These are phyloP conservation scores for Drosophila gaucha DNA, from an alignment of 2,888 invertebrate genomes.

Conservation along the genomic window DNA sequence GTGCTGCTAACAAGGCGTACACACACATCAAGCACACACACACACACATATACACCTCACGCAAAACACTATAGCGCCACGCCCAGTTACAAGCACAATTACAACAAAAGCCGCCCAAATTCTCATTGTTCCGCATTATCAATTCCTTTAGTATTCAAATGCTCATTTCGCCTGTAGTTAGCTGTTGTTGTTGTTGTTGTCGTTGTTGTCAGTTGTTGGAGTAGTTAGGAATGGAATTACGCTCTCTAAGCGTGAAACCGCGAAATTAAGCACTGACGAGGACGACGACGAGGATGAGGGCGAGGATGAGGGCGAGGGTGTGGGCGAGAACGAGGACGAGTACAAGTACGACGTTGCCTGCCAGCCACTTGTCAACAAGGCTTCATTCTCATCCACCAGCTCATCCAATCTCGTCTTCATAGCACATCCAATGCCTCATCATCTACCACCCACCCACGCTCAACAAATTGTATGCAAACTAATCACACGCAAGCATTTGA, in stretches of 20 bases:
- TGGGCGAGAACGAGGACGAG: slow-evolving; percentile 15
- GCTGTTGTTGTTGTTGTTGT: slow-evolving; percentile 7
- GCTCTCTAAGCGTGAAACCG: slow-evolving; percentile 63
- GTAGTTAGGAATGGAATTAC: slow-evolving; percentile 52
- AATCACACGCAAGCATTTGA: slow-evolving; percentile 79
- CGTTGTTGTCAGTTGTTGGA: slow-evolving; percentile 32
- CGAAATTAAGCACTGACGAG: slow-evolving; percentile 66
- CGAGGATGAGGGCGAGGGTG: slow-evolving; percentile 24
- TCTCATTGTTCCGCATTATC: slow-evolving; percentile 58
- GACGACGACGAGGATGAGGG: slow-evolving; percentile 18
- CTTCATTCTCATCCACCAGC: slow-evolving; percentile 52
- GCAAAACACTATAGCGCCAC: slow-evolving; percentile 39
- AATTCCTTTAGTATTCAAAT: slow-evolving; percentile 73
- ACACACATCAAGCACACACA: slow-evolving; percentile 16
- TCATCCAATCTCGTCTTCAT: slow-evolving; percentile 57
- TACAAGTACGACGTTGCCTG: slow-evolving; percentile 35
- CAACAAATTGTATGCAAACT: slow-evolving; percentile 75
- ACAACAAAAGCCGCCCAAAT: slow-evolving; percentile 56
- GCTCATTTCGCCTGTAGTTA: slow-evolving; percentile 57
- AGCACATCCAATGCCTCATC: slow-evolving; percentile 8
- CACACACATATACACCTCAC: slow-evolving; percentile 10
- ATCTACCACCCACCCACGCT: slow-evolving; percentile 4
- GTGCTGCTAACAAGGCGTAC: slow-evolving; percentile 56
- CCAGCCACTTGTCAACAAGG: slow-evolving; percentile 73
- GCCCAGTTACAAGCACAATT: slow-evolving; percentile 62